A percentile compares a stretch with the other conserved stretches of the same genome.
These are phyloP conservation scores for Masticophis lateralis DNA, from an alignment of 2,797 vertebrate genomes.

Conservation along the genomic window DNA sequence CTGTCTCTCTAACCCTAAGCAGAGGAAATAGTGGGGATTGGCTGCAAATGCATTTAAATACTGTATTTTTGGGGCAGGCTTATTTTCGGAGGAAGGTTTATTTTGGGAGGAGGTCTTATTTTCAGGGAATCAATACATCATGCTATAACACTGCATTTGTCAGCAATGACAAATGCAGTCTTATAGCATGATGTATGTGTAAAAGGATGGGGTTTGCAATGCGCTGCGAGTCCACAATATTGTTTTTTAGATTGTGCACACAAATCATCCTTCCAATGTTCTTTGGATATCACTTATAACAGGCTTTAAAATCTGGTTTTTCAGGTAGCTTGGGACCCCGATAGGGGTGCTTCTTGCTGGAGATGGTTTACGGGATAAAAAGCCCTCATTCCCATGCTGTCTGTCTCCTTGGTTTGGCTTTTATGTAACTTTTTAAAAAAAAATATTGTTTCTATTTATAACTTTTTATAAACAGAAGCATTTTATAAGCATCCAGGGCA, in stretches of 20 bases:
- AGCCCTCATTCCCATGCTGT: neutral
- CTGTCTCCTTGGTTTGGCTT: neutral
- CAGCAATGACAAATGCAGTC: neutral
- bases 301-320: neutral
- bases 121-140: no score
- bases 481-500: neutral
- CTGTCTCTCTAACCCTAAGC: no score
- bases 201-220: neutral
- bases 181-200: neutral
- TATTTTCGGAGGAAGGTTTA: no score
- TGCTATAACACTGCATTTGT: no score
- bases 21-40: no score
- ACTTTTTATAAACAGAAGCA: neutral
- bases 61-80: no score
- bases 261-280: neutral
- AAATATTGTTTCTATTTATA: neutral
- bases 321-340: neutral
- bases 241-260: neutral
- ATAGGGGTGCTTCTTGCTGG: neutral
- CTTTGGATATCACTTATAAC: neutral
- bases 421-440: neutral
- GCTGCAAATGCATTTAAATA: no score
- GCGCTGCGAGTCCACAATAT: neutral
- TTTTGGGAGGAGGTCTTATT: no score
- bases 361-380: neutral